These are phyloP conservation scores for Cyanistes caeruleus DNA, from an alignment of 2,113 vertebrate genomes.

Conservation along the genomic window DNA sequence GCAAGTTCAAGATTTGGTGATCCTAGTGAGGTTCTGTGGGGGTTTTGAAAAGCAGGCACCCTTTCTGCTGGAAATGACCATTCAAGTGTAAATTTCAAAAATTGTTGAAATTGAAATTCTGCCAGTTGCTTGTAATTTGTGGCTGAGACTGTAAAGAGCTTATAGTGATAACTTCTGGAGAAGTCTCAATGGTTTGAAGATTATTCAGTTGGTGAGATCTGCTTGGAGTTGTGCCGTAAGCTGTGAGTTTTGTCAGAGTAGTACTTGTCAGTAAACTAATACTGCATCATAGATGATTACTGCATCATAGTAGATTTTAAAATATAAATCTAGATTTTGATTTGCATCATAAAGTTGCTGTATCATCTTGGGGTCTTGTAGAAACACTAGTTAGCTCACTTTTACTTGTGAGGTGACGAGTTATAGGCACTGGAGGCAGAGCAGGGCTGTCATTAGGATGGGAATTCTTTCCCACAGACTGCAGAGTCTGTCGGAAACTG, in stretches of 20 bases:
- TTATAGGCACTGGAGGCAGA: background rate
- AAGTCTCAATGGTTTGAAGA: background rate
- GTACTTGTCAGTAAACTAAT: background rate
- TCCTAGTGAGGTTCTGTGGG: background rate
- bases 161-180: background rate
- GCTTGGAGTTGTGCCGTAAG: background rate
- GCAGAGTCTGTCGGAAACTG: accelerated
- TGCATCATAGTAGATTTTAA: background rate
- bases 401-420: background rate
- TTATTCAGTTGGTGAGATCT: background rate
- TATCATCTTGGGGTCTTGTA: background rate
- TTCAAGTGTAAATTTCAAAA: background rate
- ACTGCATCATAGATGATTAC: background rate
- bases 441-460: background rate
- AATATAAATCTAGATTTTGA: background rate
- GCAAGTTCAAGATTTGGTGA: accelerated
- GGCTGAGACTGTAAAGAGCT: background rate
- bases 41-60: background rate
- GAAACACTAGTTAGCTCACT: background rate
- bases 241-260: background rate
- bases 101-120: background rate
- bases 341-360: background rate
- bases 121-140: background rate
- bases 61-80: background rate
- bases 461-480: background rate